Evolutionary conservation across 2,113 vertebrate genomes (phyloP).

Genomic region (Anarrhichthys ocellatus): DNA sequence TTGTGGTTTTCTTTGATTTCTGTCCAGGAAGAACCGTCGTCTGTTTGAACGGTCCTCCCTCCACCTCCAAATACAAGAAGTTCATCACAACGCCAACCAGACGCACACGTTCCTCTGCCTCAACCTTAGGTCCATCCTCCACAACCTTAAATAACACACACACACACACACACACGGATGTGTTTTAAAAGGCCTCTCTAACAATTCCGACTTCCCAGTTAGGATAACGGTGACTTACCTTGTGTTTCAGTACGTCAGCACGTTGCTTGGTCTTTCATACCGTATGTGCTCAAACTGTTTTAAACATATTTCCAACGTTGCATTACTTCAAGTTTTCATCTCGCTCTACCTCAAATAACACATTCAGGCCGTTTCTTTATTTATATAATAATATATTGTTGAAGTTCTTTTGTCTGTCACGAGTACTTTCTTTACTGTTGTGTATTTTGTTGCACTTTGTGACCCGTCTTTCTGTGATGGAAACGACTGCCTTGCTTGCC

Average conservation of each 20-base stretch:
- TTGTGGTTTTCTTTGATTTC: background rate
- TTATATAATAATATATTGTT: conserved; percentile 22
- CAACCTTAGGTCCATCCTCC: conserved; percentile 89
- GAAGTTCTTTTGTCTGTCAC: conserved; percentile 40
- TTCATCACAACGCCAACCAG: conserved; percentile 82
- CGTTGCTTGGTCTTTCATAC: background rate
- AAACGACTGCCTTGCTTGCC: conserved; percentile 34
- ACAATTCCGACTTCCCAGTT: background rate
- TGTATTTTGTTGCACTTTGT: conserved; percentile 28
- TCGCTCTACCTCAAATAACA: conserved; percentile 85
- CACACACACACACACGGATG: background rate
- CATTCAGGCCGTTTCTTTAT: conserved; percentile 29
- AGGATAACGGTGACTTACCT: background rate
- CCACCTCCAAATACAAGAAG: conserved; percentile 86
- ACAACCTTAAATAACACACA: conserved; percentile 83
- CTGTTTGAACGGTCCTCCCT: conserved; percentile 90
- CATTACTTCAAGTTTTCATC: conserved; percentile 69
- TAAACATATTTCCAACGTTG: conserved; percentile 1
- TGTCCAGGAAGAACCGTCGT: conserved; percentile 84
- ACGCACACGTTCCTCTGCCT: conserved; percentile 86
- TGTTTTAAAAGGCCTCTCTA: background rate
- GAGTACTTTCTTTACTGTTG: conserved; percentile 25
- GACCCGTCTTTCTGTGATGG: conserved; percentile 12
- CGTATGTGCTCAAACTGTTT: background rate
- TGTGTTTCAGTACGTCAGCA: conserved; percentile 4